Evolutionary conservation across 2,113 vertebrate genomes (phyloP).

Genomic region (Xyliphius kryptos): DNA sequence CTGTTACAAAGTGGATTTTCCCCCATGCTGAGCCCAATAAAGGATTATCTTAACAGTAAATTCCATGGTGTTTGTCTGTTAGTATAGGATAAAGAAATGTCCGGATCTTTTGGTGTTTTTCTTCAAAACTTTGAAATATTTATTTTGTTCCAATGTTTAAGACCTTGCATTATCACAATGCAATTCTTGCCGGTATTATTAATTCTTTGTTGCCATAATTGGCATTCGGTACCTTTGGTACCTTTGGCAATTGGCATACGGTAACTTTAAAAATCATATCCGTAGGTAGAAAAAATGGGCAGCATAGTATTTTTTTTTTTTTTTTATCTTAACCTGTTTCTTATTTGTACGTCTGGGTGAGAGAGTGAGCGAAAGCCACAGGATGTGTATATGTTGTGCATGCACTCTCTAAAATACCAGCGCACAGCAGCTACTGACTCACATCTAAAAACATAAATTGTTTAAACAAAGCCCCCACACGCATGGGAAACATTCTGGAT

Average conservation of each 20-base stretch:
- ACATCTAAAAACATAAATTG: not conserved
- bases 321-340: not conserved
- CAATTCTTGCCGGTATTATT: not conserved
- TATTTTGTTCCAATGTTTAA: too few species aligned
- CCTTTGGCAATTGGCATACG: too few species aligned
- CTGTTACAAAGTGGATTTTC: too few species aligned
- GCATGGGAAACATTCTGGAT: not conserved
- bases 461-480: not conserved
- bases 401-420: slow-evolving; percentile 2
- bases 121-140: too few species aligned
- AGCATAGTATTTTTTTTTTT: not conserved
- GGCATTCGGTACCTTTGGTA: too few species aligned
- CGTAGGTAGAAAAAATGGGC: not conserved
- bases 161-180: too few species aligned
- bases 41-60: too few species aligned
- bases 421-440: slow-evolving; percentile 21
- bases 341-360: slow-evolving; percentile 32
- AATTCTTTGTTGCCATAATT: slow-evolving; percentile 6
- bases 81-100: too few species aligned
- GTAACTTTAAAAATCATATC: not conserved
- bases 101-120: too few species aligned
- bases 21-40: too few species aligned
- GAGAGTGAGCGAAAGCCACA: slow-evolving; percentile 62
- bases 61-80: too few species aligned
- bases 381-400: slow-evolving; percentile 31